phyloP scores from a whole-genome alignment of 1,140 invertebrate genomes.

The Psix sp. region DNA sequence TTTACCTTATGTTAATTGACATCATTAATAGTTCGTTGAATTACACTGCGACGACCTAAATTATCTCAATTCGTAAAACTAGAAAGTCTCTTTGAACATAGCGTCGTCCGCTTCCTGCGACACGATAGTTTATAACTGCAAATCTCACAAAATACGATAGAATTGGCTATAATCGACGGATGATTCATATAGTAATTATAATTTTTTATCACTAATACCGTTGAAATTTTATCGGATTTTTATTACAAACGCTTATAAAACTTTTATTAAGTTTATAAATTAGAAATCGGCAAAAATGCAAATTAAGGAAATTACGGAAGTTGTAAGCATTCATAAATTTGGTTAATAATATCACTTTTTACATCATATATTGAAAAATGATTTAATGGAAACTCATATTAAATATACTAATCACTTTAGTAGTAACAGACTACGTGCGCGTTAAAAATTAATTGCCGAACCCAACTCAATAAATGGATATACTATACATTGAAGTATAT shows the following conservation, averaged over 20 bases:
- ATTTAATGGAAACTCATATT: too few relatives aligned
- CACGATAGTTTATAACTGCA: not conserved
- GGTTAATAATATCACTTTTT: too few relatives aligned
- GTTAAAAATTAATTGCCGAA: too few relatives aligned
- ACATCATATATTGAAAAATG: too few relatives aligned
- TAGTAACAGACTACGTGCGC: too few relatives aligned
- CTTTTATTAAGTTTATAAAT: conserved; percentile 8
- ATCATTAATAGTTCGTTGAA: conserved; percentile 40
- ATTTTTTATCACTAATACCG: conserved; percentile 11
- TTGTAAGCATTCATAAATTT: conserved; percentile 1
- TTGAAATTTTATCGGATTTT: conserved; percentile 18
- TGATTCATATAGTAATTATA: conserved; percentile 33
- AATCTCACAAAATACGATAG: conserved; percentile 12
- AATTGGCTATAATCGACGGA: conserved; percentile 7
- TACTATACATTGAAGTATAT: too few relatives aligned
- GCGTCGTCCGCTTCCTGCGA: conserved; percentile 19
- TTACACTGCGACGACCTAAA: conserved; percentile 36
- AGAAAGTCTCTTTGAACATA: conserved; percentile 49
- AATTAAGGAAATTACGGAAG: not conserved
- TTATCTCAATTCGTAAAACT: conserved; percentile 53
- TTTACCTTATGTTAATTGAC: conserved; percentile 39
- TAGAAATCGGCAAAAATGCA: conserved; percentile 2
- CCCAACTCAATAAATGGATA: too few relatives aligned
- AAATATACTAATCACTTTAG: too few relatives aligned
- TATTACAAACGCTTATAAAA: conserved; percentile 6